phyloP scores from a whole-genome alignment of 2,113 vertebrate genomes.

The Indicator maculatus region DNA sequence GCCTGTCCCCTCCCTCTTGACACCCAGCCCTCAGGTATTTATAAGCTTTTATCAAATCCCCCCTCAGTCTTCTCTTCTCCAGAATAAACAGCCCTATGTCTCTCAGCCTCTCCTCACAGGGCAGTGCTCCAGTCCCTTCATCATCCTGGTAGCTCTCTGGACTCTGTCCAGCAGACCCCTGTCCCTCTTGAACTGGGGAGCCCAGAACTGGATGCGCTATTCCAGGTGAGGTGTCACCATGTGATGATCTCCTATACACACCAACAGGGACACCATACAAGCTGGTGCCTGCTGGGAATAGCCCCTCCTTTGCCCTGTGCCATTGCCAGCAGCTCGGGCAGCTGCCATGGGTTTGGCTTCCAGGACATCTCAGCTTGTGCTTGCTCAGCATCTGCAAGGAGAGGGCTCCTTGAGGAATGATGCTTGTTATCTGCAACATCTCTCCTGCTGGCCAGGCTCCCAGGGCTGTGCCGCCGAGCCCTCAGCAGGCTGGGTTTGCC shows the following conservation, averaged over 20 bases:
- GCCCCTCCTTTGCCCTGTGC: neutral
- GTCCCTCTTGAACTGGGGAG: no score
- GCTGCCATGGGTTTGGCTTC: neutral
- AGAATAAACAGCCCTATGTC: no score
- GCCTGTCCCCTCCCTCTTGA: no score
- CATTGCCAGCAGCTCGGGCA: neutral
- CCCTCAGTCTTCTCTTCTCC: no score
- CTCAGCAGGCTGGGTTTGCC: neutral
- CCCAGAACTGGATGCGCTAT: no score
- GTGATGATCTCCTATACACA: neutral
- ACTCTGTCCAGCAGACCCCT: no score
- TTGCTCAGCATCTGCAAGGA: accelerated
- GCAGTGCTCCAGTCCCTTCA: no score
- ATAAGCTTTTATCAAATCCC: no score
- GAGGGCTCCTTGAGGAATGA: neutral
- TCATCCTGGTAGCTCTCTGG: no score
- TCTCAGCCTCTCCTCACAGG: no score
- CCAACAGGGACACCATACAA: neutral
- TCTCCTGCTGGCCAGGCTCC: neutral
- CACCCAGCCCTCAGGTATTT: no score
- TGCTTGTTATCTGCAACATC: neutral
- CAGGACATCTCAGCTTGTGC: neutral
- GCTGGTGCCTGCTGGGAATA: neutral
- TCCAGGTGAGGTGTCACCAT: no score
- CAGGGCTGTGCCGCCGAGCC: accelerated